These are phyloP conservation scores for Musca domestica DNA, from an alignment of 1,140 invertebrate genomes.

Conservation along the genomic window DNA sequence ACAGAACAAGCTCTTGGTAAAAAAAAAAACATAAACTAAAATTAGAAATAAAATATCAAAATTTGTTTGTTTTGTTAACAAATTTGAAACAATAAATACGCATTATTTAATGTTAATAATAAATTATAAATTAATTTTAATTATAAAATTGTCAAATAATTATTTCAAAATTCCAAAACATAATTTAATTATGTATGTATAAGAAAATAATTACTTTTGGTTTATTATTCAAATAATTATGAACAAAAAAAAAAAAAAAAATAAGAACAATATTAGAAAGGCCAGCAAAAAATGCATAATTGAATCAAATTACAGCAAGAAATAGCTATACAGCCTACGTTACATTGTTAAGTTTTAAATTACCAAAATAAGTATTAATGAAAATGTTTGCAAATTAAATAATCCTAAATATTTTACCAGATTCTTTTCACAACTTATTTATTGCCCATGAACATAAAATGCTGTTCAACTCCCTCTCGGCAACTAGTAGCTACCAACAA, in stretches of 20 bases:
- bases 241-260: background rate
- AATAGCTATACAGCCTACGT: background rate
- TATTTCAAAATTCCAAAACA: background rate
- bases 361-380: background rate
- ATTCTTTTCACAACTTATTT: too few species aligned
- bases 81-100: too few species aligned
- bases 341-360: slow-evolving; percentile 15
- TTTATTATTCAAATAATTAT: slow-evolving; percentile 22
- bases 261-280: background rate
- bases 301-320: background rate
- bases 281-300: background rate
- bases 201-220: background rate
- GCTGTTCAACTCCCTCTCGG: too few species aligned
- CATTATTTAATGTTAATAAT: background rate
- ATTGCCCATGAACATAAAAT: too few species aligned
- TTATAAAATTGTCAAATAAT: background rate
- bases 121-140: too few species aligned
- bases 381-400: slow-evolving; percentile 3
- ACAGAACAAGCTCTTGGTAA: too few species aligned
- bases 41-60: too few species aligned
- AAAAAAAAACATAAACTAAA: too few species aligned
- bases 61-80: too few species aligned
- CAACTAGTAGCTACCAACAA: too few species aligned
- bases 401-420: background rate
- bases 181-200: slow-evolving; percentile 12